Percentiles rank a stretch among this genome's conserved stretches.
phyloP scores from a whole-genome alignment of 2,888 invertebrate genomes.

The Spilosoma lubricipeda region DNA sequence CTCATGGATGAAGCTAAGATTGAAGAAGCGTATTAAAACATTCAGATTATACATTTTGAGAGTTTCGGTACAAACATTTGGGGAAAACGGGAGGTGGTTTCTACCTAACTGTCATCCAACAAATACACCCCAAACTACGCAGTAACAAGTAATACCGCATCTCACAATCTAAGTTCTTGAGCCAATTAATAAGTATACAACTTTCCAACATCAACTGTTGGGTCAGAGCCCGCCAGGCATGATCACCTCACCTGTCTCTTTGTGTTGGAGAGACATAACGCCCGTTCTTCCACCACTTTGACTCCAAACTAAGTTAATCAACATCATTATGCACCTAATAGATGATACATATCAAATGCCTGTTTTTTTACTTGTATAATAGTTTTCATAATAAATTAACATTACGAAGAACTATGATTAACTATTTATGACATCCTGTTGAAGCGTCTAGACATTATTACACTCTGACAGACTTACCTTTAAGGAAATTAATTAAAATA shows the following conservation, averaged over 20 bases:
- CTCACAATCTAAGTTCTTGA: too few species aligned
- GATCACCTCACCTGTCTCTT: too few species aligned
- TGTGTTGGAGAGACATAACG: not conserved
- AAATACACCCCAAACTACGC: not conserved
- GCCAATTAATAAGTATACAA: too few species aligned
- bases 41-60: too few species aligned
- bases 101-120: not conserved
- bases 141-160: not conserved
- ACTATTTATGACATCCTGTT: constrained; percentile 7
- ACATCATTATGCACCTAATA: not conserved
- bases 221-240: too few species aligned
- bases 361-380: not conserved
- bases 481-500: not conserved
- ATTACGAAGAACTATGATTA: not conserved
- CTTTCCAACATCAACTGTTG: too few species aligned
- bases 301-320: not conserved
- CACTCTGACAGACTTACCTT: not conserved
- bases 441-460: constrained; percentile 4
- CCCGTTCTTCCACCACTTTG: not conserved
- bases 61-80: too few species aligned
- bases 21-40: too few species aligned
- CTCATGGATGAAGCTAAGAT: too few species aligned
- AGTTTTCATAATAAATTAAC: not conserved
- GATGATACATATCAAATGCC: not conserved
- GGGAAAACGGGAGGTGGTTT: too few species aligned